Evolutionary conservation across 2,113 vertebrate species (phyloP).

Genomic region (Tetrax tetrax): DNA sequence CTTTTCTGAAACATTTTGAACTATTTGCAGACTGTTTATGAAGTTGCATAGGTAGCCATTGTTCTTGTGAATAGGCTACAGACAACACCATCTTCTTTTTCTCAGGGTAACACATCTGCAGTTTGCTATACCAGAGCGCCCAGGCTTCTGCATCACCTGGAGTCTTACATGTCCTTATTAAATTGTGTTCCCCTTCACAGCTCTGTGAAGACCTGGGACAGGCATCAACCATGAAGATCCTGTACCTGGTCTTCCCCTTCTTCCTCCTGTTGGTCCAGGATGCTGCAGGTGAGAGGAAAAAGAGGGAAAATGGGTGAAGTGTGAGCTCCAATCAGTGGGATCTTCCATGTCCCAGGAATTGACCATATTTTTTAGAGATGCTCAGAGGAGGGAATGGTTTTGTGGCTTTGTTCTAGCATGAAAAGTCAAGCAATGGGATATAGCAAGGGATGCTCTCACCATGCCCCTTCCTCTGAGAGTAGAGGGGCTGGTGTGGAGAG

Average conservation of each 20-base stretch:
- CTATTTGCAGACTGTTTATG: accelerated
- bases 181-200: neutral
- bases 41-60: no score
- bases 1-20: neutral
- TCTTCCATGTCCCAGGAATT: neutral
- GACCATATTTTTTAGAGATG: neutral
- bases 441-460: neutral
- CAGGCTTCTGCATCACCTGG: neutral
- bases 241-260: neutral
- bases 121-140: no score
- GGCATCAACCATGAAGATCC: neutral
- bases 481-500: neutral
- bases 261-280: neutral
- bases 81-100: neutral
- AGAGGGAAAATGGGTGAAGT: neutral
- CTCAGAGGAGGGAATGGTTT: neutral
- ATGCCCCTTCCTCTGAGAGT: neutral
- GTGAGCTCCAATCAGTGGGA: neutral
- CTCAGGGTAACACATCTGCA: neutral
- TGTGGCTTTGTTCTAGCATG: neutral
- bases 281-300: neutral
- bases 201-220: accelerated
- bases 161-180: neutral
- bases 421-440: neutral
- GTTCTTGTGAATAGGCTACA: neutral